Conservation (phyloP, 2,113 vertebrate species). For the Barnardius zonarius region DNA sequence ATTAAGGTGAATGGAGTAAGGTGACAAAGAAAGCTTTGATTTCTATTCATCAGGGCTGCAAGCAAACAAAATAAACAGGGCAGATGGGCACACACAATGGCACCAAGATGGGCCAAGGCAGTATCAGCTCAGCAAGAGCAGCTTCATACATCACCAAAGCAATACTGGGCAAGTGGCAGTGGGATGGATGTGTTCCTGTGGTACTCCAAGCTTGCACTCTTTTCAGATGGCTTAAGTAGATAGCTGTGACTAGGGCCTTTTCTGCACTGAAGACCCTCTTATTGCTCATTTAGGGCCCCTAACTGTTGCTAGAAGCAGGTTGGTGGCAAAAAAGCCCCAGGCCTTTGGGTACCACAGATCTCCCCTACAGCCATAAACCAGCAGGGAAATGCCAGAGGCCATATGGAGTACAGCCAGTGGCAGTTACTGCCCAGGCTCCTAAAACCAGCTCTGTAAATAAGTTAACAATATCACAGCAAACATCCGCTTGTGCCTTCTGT, state of each 20-base stretch:
- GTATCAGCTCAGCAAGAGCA: not conserved
- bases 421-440: not conserved
- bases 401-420: not conserved
- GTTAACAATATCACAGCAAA: not conserved
- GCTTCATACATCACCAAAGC: not conserved
- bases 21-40: not conserved
- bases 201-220: fast-evolving
- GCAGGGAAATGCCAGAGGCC: not conserved
- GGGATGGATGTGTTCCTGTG: fast-evolving
- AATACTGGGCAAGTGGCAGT: fast-evolving
- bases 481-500: not conserved
- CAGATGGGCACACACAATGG: not conserved
- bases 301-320: not conserved
- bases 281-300: not conserved
- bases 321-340: not conserved
- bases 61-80: not conserved
- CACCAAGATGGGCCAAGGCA: not conserved
- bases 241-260: not conserved
- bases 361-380: not conserved
- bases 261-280: not conserved
- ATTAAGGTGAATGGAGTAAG: not conserved
- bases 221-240: not conserved
- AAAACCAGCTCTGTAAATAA: not conserved
- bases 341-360: not conserved
- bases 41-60: not conserved